A percentile compares a stretch with the other conserved stretches of the same genome.
These are phyloP conservation scores for Corvus cornix DNA, from an alignment of 2,113 vertebrate genomes.

Conservation along the genomic window DNA sequence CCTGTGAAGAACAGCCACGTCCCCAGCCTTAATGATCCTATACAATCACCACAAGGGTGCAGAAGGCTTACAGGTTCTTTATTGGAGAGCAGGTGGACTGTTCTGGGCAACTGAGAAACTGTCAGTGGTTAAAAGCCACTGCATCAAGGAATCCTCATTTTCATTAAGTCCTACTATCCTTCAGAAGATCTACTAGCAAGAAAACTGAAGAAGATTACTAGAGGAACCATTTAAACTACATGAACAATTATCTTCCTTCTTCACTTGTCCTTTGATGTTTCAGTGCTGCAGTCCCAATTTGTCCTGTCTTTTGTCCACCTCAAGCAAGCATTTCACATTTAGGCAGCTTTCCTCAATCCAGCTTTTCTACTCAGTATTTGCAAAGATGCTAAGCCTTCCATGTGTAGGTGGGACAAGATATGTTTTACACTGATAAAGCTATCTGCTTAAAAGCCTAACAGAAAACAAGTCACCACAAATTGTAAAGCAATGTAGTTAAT, in stretches of 20 bases:
- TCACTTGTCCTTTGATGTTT: background rate
- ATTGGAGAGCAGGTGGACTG: background rate
- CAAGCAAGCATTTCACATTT: background rate
- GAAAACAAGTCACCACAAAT: background rate
- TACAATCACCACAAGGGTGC: background rate
- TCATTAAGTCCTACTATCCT: background rate
- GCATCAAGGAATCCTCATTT: background rate
- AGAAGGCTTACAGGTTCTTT: background rate
- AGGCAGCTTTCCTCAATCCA: background rate
- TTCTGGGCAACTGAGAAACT: background rate
- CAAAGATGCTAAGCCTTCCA: background rate
- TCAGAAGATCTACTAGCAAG: background rate
- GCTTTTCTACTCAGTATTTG: background rate
- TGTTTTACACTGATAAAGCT: background rate
- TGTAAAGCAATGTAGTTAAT: conserved; percentile 10
- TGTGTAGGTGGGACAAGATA: background rate
- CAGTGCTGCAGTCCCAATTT: background rate
- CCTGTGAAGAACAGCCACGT: background rate
- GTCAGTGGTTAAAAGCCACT: background rate
- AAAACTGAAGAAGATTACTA: background rate
- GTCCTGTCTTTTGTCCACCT: background rate
- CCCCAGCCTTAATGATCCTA: background rate
- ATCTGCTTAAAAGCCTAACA: conserved; percentile 18
- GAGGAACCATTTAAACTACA: background rate
- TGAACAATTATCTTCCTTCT: background rate